phyloP scores from a whole-genome alignment of 2,888 invertebrate species.

The Orthonychiurus folsomi region DNA sequence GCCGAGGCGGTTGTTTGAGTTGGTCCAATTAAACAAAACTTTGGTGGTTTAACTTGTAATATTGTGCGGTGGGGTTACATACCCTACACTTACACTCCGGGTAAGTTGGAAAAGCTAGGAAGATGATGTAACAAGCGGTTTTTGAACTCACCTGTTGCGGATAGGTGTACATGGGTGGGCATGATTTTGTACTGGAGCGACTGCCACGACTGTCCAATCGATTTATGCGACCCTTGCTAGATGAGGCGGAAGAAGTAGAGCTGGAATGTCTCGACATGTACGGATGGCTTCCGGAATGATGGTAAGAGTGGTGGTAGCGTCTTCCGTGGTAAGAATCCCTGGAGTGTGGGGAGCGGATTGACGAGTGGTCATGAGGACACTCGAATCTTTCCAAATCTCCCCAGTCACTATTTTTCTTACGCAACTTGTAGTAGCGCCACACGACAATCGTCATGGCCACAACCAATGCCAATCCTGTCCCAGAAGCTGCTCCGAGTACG shows the following conservation, averaged over 20 bases:
- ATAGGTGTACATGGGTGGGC: constrained; percentile 37
- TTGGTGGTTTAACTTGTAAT: too few relatives aligned
- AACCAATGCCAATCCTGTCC: constrained; percentile 56
- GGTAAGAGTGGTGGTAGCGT: constrained; percentile 13
- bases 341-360: constrained; percentile 24
- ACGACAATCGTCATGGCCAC: constrained; percentile 59
- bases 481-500: constrained; percentile 58
- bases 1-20: too few relatives aligned
- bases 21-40: too few relatives aligned
- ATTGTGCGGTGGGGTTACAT: too few relatives aligned
- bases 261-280: constrained; percentile 8
- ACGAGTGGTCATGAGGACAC: constrained; percentile 17
- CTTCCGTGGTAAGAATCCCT: constrained; percentile 22
- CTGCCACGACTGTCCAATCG: constrained; percentile 38
- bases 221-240: constrained; percentile 18
- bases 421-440: constrained; percentile 56
- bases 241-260: constrained; percentile 5
- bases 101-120: too few relatives aligned
- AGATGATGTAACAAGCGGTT: too few relatives aligned
- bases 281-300: constrained; percentile 17
- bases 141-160: constrained; percentile 38
- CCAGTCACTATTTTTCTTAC: constrained; percentile 55
- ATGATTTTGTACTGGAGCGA: constrained; percentile 36
- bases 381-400: constrained; percentile 50
- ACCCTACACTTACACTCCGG: too few relatives aligned